A percentile compares a stretch with the other conserved stretches of the same genome.
phyloP scores from a whole-genome alignment of 2,113 vertebrate species.

The Epinephelus cyanopodus region DNA sequence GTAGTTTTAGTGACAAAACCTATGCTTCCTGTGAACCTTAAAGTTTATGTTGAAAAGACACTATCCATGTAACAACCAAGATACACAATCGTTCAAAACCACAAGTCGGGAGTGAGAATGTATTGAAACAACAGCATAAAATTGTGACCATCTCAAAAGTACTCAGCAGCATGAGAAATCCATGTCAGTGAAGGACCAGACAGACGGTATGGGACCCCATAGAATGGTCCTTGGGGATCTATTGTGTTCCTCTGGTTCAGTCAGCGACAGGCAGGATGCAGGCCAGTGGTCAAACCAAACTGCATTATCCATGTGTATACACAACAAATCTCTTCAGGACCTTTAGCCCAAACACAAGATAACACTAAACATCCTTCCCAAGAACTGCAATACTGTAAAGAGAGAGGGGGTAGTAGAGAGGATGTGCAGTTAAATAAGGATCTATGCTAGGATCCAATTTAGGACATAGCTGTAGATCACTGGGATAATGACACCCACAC shows the following conservation, averaged over 20 bases:
- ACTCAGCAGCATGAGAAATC: neutral
- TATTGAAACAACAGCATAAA: neutral
- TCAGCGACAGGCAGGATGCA: conserved; percentile 75
- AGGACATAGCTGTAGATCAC: neutral
- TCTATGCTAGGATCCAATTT: neutral
- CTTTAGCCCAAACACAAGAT: conserved; percentile 73
- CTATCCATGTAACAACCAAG: too few species aligned
- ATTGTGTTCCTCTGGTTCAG: conserved; percentile 67
- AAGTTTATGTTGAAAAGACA: too few species aligned
- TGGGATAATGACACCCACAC: neutral
- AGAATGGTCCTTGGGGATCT: conserved; percentile 47
- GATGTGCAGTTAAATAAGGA: conserved; percentile 27
- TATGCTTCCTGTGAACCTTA: too few species aligned
- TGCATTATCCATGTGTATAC: conserved; percentile 79
- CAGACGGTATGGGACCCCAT: conserved; percentile 27
- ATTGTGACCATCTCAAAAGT: neutral
- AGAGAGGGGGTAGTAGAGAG: neutral
- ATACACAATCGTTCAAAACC: too few species aligned
- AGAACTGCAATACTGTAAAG: conserved; percentile 23
- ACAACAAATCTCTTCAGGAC: conserved; percentile 68
- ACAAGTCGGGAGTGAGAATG: too few species aligned
- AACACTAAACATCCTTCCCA: conserved; percentile 74
- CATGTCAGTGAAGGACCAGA: neutral
- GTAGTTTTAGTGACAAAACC: too few species aligned
- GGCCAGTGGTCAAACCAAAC: conserved; percentile 76